Evolutionary conservation across 2,888 invertebrate genomes (phyloP).

Genomic region (Eristalinus aeneus): DNA sequence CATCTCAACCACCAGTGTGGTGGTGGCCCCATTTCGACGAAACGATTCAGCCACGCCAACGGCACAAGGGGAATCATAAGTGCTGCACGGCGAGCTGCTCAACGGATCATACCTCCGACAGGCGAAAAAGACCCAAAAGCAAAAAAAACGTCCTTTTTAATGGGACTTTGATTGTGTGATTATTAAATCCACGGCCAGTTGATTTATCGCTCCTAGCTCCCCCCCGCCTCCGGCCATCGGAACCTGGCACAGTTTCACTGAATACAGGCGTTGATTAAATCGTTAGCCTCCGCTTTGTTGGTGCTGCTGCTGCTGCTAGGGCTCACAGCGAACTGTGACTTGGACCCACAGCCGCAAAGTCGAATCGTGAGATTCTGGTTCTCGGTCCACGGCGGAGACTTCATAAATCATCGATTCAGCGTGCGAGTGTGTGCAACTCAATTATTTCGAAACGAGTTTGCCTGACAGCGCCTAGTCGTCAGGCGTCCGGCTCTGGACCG

Average conservation of each 20-base stretch:
- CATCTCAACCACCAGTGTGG: background rate
- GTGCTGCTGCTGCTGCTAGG: background rate
- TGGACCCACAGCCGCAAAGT: background rate
- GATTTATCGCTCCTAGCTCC: constrained; percentile 42
- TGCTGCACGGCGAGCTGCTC: constrained; percentile 53
- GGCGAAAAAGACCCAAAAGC: constrained; percentile 36
- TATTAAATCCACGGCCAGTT: constrained; percentile 55
- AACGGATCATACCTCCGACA: constrained; percentile 38
- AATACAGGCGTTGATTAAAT: constrained; percentile 65
- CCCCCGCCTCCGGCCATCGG: background rate
- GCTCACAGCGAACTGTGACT: constrained; percentile 40
- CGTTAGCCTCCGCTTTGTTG: constrained; percentile 54
- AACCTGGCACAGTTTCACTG: constrained; percentile 65
- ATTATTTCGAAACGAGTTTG: constrained; percentile 56
- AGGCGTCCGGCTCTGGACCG: background rate
- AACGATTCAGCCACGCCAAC: constrained; percentile 21
- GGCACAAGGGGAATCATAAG: constrained; percentile 31
- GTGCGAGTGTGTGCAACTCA: constrained; percentile 32
- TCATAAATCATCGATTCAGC: constrained; percentile 60
- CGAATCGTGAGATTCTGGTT: constrained; percentile 59
- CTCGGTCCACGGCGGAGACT: constrained; percentile 39
- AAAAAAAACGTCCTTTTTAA: constrained; percentile 61
- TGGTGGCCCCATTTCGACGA: constrained; percentile 48
- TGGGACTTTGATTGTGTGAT: constrained; percentile 59
- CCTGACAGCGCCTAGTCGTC: constrained; percentile 1